Percentiles rank a stretch among this genome's conserved stretches.
phyloP scores from a whole-genome alignment of 2,888 invertebrate genomes.

The Thereva unica region DNA sequence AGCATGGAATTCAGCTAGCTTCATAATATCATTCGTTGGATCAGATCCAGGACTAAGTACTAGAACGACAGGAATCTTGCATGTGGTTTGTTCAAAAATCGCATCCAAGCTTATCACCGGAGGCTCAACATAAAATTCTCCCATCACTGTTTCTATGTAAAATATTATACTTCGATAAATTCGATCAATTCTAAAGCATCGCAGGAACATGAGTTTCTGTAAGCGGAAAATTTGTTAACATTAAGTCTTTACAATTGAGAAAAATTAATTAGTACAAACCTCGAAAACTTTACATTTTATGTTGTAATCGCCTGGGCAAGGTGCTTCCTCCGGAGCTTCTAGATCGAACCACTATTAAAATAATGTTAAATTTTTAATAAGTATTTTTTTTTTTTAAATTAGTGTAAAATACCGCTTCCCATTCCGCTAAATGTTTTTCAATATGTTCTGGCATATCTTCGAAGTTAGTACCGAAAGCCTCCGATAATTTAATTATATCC shows the following conservation, averaged over 20 bases:
- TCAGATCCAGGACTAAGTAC: conserved; percentile 93
- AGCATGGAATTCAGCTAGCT: conserved; percentile 71
- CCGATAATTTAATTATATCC: conserved; percentile 74
- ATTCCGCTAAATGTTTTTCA: conserved; percentile 60
- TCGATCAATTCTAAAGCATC: conserved; percentile 89
- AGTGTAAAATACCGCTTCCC: conserved; percentile 67
- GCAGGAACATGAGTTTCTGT: conserved; percentile 76
- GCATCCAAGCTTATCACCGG: conserved; percentile 79
- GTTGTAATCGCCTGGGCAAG: conserved; percentile 74
- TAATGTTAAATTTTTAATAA: conserved; percentile 32
- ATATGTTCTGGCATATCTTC: conserved; percentile 67
- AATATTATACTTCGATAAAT: conserved; percentile 83
- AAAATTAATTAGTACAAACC: conserved; percentile 45
- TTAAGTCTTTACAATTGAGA: not conserved
- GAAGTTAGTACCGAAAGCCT: conserved; percentile 72
- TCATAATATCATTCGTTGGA: conserved; percentile 84
- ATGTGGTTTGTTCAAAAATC: conserved; percentile 83
- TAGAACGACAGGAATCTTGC: conserved; percentile 86
- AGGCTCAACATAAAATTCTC: conserved; percentile 86
- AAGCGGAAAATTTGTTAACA: not conserved
- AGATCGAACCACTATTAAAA: conserved; percentile 77
- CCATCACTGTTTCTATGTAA: conserved; percentile 81
- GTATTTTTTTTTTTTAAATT: conserved; percentile 35
- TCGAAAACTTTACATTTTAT: conserved; percentile 66
- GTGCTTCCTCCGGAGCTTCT: conserved; percentile 76